Percentiles rank a stretch among this genome's conserved stretches.
phyloP scores from a whole-genome alignment of 2,113 vertebrate genomes.

The Spermophilus dauricus region DNA sequence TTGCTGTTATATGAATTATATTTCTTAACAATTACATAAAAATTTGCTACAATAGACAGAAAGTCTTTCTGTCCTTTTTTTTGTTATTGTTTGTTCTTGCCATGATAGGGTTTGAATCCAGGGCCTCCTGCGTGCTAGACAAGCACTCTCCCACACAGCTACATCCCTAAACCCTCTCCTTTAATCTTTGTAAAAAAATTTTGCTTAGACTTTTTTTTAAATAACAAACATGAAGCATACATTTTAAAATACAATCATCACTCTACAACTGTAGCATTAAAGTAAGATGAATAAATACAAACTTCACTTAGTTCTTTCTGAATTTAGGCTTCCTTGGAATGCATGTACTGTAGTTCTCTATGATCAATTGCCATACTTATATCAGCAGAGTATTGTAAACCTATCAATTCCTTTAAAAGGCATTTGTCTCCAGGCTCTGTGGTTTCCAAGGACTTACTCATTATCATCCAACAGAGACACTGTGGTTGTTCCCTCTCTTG shows the following conservation, averaged over 20 bases:
- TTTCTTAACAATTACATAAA: slow-evolving; percentile 27
- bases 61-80: background rate
- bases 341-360: background rate
- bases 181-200: slow-evolving; percentile 8
- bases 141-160: no score
- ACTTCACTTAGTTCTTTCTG: background rate
- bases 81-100: no score
- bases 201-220: slow-evolving; percentile 4
- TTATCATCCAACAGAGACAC: background rate
- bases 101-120: no score
- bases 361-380: background rate
- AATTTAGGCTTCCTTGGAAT: background rate
- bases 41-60: background rate
- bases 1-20: slow-evolving; percentile 12
- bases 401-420: background rate
- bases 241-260: background rate
- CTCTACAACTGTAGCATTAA: background rate
- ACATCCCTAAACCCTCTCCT: background rate
- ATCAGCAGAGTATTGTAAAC: background rate
- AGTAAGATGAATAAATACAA: background rate
- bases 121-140: no score
- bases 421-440: background rate
- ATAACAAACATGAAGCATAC: background rate
- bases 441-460: background rate
- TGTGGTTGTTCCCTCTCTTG: background rate